Evolutionary conservation across 2,797 vertebrate genomes (phyloP), one percentile per base, ranked within the genome.

Genomic region (Margarornis squamiger): DNA sequence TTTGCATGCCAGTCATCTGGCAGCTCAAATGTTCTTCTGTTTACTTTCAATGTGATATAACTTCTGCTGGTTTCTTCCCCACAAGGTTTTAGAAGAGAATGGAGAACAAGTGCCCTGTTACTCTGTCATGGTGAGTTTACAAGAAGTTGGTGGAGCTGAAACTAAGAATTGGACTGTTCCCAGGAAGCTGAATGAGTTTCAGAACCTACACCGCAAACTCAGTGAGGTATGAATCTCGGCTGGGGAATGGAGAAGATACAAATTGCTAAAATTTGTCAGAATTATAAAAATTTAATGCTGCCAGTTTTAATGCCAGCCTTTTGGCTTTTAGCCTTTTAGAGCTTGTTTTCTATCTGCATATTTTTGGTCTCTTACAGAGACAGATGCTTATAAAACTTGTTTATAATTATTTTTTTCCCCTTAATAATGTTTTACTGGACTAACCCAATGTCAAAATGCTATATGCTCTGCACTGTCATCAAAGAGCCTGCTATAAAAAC

Each of bases 101-200:
- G 98, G 99, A 6, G 99, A 99, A 92, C 99, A 99, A 77, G 98
- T 99, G 96, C 98, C 99, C 41, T 98, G 97, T 95, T 99, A 99
- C 95, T 98, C 98, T 54, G 98, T 99, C 85, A 98, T 96, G 67
- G 99, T 99, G 43, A 99, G 98, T 96, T 98, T 99, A 92, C 97
- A 97, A 45, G 99, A 99, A 90, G 98, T 97, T 65, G 98, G 98
- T 68, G 98, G 99, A 90, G 93, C 96, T 7, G 97, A 98, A 93
- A 98, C 97, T 83, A 99, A 98, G 96, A 98, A 97, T 96, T 99
- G 99, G 99, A 98, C 97, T 1, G 99, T 99, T 85, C 98, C 98
- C 85, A 98, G 99, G 97, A 99, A 98, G 96, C 99, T 99, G 93
- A 99, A 98, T 12, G 99, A 99, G 95, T 99, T 99, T 97, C 99